phyloP scores from a whole-genome alignment of 2,888 invertebrate genomes.

The Tethea ocularis region DNA sequence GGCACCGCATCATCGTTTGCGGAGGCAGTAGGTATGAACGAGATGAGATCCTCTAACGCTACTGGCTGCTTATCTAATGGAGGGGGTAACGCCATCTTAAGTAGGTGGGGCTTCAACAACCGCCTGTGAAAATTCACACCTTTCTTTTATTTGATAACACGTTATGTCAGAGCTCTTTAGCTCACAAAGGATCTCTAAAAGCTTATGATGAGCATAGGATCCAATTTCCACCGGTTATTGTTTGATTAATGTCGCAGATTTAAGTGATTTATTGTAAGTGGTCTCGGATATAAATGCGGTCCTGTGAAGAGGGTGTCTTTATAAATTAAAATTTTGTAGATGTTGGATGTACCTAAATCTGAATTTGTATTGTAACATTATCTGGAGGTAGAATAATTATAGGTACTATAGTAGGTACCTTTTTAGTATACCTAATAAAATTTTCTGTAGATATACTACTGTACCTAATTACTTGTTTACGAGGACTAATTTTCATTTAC shows the following conservation, averaged over 20 bases:
- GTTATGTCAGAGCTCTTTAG: conserved; percentile 80
- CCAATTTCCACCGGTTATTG: conserved; percentile 74
- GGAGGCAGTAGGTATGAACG: conserved; percentile 72
- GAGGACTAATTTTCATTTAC: too few species aligned
- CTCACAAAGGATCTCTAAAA: conserved; percentile 80
- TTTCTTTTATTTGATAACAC: conserved; percentile 83
- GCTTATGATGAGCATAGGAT: conserved; percentile 77
- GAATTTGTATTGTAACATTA: neutral
- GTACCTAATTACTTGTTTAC: too few species aligned
- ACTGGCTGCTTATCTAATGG: conserved; percentile 66
- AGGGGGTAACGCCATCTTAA: conserved; percentile 80
- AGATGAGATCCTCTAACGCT: conserved; percentile 63
- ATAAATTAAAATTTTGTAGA: neutral
- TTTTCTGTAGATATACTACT: too few species aligned
- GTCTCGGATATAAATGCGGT: conserved; percentile 41
- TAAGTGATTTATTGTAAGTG: conserved; percentile 67
- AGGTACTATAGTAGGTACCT: too few species aligned
- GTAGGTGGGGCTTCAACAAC: conserved; percentile 70
- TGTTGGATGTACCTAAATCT: neutral
- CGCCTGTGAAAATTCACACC: conserved; percentile 83
- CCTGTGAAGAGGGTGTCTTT: conserved; percentile 23
- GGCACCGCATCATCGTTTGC: conserved; percentile 56
- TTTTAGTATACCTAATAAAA: too few species aligned
- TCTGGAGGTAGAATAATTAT: too few species aligned
- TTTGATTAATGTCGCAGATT: conserved; percentile 76